Base-by-base conservation (phyloP, 2,888 invertebrate genomes). In the Coenonympha glycerion region DNA sequence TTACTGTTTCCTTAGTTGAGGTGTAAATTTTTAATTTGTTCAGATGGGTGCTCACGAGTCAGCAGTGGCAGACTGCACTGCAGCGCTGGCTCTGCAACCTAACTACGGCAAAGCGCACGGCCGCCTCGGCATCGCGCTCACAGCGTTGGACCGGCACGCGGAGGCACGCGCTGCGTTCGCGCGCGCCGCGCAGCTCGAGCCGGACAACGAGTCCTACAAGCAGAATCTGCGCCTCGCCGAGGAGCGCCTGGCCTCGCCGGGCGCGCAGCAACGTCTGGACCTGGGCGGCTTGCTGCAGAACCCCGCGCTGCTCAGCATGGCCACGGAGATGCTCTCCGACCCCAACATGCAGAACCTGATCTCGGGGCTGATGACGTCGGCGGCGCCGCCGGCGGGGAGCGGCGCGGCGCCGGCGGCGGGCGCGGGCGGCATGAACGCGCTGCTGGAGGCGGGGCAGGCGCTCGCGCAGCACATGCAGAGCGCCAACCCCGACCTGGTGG, bases 31-130 rank as follows among this genome's bases (percentile, higher is more conserved):
- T 1, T 24, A 5, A 3, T 6, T 30, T 30, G 5, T 8, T 18
- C 5, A 39, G 71, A 83, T 98, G 59, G 93, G 93, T 41, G 92
- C 95, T 67, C 93, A 96, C 69, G 89, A 92, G 49, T 89, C 91
- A 54, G 96, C 98, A 8, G 93, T 99, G 46, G 91, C 92, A 46
- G 99, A 99, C 80, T 98, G 98, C 75, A 92, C 93, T 64, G 92
- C 92, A 36, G 98, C 99, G 3, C 88, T 99, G 47, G 89, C 91
- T 24, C 90, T 98, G 61, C 97, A 99, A 77, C 93, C 96, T 0
- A 90, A 91, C 55, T 99, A 99, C 79, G 93, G 96, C 64, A 98
- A 99, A 85, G 98, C 98, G 3, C 97, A 96, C 79, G 96, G 97
- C 1, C 91, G 98, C 52, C 90, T 98, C 74, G 98, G 95, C 80